Evolutionary conservation across 1,140 invertebrate genomes (phyloP).

Genomic region (Rhizoglyphus robini): DNA sequence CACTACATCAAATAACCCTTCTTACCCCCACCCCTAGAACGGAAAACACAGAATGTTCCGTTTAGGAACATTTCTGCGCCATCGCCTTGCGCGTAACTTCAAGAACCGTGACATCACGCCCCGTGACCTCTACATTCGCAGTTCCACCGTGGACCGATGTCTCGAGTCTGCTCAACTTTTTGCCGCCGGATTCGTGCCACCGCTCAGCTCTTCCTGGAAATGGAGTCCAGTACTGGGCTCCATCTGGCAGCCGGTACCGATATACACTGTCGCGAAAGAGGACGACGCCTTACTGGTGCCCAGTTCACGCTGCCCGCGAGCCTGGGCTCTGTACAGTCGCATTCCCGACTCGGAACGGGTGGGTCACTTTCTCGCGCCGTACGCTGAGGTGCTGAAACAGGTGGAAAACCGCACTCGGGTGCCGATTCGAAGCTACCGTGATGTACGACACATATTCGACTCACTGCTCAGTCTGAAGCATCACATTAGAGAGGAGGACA

Average conservation of each 20-base stretch:
- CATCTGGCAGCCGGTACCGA: slow-evolving; percentile 20
- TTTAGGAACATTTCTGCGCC: slow-evolving; percentile 19
- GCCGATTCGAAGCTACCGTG: not conserved
- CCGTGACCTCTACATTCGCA: slow-evolving; percentile 18
- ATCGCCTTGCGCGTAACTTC: not conserved
- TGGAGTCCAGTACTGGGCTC: slow-evolving; percentile 4
- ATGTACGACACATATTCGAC: slow-evolving; percentile 3
- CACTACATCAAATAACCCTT: too few relatives aligned
- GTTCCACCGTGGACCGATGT: slow-evolving; percentile 13
- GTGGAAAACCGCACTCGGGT: not conserved
- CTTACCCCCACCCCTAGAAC: too few relatives aligned
- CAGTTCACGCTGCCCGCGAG: not conserved
- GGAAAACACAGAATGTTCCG: slow-evolving; percentile 22
- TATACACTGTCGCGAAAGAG: slow-evolving; percentile 3
- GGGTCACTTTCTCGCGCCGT: not conserved
- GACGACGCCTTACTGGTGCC: slow-evolving; percentile 7
- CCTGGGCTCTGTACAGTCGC: not conserved
- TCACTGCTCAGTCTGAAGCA: not conserved
- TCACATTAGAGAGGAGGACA: not conserved
- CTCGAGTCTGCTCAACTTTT: slow-evolving; percentile 8
- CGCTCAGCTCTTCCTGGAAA: not conserved
- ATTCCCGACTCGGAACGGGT: not conserved
- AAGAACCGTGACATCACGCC: slow-evolving; percentile 5
- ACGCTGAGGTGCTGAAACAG: not conserved
- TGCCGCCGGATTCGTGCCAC: slow-evolving; percentile 16